phyloP scores from a whole-genome alignment of 2,888 invertebrate genomes.

The Melikaiella ostensackeni region DNA sequence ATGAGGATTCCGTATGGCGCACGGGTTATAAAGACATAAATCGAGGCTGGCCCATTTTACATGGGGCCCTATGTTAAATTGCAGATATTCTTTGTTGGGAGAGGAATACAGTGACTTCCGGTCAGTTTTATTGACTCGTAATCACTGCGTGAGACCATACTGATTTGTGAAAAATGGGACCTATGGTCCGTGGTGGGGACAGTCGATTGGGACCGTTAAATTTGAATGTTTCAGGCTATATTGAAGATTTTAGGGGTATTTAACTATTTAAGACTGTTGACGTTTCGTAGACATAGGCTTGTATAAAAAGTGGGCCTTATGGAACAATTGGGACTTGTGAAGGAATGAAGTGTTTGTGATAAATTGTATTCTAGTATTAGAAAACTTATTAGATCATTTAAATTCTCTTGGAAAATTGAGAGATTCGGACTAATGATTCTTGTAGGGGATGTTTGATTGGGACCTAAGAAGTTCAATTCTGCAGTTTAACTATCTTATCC shows the following conservation, averaged over 20 bases:
- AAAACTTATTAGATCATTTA: too few species aligned
- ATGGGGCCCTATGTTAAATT: background rate
- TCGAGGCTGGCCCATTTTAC: slow-evolving; percentile 31
- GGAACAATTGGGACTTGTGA: too few species aligned
- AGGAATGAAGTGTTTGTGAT: too few species aligned
- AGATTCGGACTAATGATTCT: too few species aligned
- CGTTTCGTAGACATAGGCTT: too few species aligned
- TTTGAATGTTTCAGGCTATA: background rate
- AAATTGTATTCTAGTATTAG: too few species aligned
- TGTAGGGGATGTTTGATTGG: too few species aligned
- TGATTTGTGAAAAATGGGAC: background rate
- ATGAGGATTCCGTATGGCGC: slow-evolving; percentile 43
- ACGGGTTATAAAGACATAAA: slow-evolving; percentile 48
- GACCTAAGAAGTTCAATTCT: too few species aligned
- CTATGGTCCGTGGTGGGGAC: background rate
- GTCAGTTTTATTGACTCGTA: background rate
- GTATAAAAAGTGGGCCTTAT: too few species aligned
- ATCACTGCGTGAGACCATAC: slow-evolving; percentile 9
- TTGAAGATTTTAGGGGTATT: background rate
- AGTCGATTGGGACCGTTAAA: background rate
- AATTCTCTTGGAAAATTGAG: too few species aligned
- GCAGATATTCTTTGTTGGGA: background rate
- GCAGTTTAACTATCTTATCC: too few species aligned
- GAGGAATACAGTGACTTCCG: background rate
- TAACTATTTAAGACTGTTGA: background rate